phyloP scores from a whole-genome alignment of 1,140 invertebrate species.

The Ceratoteleas bidentatus region DNA sequence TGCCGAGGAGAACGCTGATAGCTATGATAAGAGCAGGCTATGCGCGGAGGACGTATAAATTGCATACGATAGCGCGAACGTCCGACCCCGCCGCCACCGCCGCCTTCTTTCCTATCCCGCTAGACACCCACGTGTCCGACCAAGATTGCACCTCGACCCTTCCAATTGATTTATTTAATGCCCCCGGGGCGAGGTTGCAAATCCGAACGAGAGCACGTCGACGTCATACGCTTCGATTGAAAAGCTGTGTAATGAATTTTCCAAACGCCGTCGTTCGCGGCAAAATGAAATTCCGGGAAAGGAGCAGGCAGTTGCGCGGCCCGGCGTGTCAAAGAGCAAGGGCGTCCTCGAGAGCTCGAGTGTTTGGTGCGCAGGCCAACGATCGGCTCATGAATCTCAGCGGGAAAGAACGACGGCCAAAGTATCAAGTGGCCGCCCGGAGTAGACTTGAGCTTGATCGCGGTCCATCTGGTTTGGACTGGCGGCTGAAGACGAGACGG shows the following conservation, averaged over 20 bases:
- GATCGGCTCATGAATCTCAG: constrained; percentile 50
- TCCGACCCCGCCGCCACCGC: constrained; percentile 19
- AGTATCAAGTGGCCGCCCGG: constrained; percentile 54
- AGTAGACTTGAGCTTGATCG: constrained; percentile 60
- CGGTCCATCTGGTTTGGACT: constrained; percentile 75
- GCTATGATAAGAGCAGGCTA: constrained; percentile 65
- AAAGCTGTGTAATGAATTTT: constrained; percentile 40
- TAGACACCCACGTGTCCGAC: constrained; percentile 66
- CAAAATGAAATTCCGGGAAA: constrained; percentile 13
- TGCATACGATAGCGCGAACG: constrained; percentile 76
- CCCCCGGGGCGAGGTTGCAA: constrained; percentile 22
- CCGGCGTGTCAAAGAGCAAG: constrained; percentile 48
- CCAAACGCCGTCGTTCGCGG: neutral
- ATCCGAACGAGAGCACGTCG: constrained; percentile 10
- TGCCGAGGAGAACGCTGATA: constrained; percentile 51
- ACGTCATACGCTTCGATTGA: constrained; percentile 20
- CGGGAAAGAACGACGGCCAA: constrained; percentile 34
- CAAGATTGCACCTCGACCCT: constrained; percentile 72
- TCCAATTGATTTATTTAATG: constrained; percentile 76
- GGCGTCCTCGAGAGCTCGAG: constrained; percentile 35
- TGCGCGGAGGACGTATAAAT: constrained; percentile 77
- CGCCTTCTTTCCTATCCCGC: constrained; percentile 25
- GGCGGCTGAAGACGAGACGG: constrained; percentile 45
- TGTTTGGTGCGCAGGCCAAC: constrained; percentile 42
- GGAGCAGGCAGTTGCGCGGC: too few relatives aligned